These are phyloP conservation scores for Glareola pratincola DNA, from an alignment of 2,113 vertebrate species.

Conservation along the genomic window DNA sequence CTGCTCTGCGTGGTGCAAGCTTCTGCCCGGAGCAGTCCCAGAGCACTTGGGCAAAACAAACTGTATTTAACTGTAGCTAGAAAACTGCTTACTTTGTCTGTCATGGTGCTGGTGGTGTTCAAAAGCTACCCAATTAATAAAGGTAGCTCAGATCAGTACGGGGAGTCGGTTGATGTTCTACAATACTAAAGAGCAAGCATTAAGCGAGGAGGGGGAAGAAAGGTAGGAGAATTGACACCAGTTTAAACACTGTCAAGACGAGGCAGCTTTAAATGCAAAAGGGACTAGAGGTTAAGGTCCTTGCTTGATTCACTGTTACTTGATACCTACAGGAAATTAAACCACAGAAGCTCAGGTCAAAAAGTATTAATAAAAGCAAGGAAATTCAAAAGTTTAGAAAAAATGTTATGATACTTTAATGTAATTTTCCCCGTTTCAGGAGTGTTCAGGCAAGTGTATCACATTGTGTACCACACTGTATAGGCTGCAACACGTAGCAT, in stretches of 20 bases:
- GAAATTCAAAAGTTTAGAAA: slow-evolving; percentile 38
- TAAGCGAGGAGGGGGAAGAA: background rate
- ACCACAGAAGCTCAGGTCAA: slow-evolving; percentile 46
- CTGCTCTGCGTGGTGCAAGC: background rate
- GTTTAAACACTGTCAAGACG: slow-evolving; percentile 55
- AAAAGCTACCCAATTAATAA: background rate
- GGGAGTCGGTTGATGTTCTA: background rate
- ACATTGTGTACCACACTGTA: background rate
- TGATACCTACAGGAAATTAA: slow-evolving; percentile 78
- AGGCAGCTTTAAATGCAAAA: slow-evolving; percentile 58
- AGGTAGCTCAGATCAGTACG: background rate
- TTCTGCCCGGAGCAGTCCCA: background rate
- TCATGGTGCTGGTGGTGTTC: background rate
- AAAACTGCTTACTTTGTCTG: background rate
- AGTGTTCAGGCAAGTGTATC: background rate
- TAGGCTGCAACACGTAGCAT: background rate
- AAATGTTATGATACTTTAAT: background rate
- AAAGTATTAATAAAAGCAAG: slow-evolving; percentile 61
- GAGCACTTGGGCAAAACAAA: background rate
- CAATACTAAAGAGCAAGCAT: background rate
- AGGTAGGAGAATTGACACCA: slow-evolving; percentile 18
- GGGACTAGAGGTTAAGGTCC: slow-evolving; percentile 52
- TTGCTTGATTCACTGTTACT: slow-evolving; percentile 69
- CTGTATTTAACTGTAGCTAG: background rate
- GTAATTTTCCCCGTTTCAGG: background rate